These are phyloP conservation scores for Brotogeris chrysoptera DNA, from an alignment of 2,797 vertebrate species.

Conservation along the genomic window DNA sequence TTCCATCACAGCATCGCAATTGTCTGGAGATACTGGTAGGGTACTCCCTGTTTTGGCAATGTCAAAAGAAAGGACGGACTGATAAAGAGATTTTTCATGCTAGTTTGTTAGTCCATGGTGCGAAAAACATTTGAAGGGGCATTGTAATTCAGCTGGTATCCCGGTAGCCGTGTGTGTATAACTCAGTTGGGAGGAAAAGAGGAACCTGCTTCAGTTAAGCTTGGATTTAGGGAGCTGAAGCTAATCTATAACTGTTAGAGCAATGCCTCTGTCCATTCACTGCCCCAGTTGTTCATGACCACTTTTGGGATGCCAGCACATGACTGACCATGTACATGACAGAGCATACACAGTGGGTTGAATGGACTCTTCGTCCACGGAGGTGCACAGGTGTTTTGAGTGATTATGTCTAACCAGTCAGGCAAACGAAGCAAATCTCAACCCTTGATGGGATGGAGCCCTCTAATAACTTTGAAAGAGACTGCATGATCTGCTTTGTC, in stretches of 20 bases:
- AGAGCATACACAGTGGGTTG: not conserved
- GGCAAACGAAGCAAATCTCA: not conserved
- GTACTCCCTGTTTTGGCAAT: not conserved
- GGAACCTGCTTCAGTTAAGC: not conserved
- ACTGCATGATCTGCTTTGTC: not conserved
- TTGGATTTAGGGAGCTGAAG: not conserved
- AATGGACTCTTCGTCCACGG: not conserved
- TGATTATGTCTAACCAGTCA: not conserved
- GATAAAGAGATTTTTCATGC: not conserved
- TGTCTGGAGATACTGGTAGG: not conserved
- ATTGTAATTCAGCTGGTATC: not conserved
- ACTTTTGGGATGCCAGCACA: not conserved
- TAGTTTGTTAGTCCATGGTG: not conserved
- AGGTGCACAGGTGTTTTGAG: not conserved
- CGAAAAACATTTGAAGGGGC: not conserved
- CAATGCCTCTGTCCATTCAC: not conserved
- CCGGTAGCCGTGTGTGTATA: not conserved
- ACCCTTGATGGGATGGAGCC: not conserved
- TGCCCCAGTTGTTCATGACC: not conserved
- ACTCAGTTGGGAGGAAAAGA: not conserved
- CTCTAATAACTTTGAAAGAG: not conserved
- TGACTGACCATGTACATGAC: not conserved
- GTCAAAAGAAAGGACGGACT: not conserved
- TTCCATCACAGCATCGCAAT: not conserved
- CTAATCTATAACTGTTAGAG: not conserved